These are phyloP conservation scores for Cydia amplana DNA, from an alignment of 1,140 invertebrate genomes.

Conservation along the genomic window DNA sequence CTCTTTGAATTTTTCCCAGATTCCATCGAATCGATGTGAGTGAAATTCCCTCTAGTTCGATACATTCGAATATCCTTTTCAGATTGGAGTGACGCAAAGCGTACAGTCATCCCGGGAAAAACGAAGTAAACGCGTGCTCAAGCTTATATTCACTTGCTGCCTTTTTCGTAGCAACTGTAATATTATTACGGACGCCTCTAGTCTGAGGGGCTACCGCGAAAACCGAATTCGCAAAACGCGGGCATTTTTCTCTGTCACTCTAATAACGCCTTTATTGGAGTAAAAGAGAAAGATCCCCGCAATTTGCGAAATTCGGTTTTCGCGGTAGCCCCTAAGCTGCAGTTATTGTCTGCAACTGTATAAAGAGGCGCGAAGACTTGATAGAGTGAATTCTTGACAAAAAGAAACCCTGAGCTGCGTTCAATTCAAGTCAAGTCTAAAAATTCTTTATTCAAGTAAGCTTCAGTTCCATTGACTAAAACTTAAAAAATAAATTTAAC, in stretches of 20 bases:
- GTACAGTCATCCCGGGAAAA: slow-evolving; percentile 35
- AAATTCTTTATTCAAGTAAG: no score
- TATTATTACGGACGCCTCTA: slow-evolving; percentile 64
- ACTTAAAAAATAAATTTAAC: no score
- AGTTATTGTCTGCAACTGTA: slow-evolving; percentile 52
- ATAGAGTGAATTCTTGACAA: neutral
- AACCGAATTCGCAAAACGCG: no score
- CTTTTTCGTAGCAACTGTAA: neutral
- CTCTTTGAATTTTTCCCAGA: slow-evolving; percentile 48
- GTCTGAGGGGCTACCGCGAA: no score
- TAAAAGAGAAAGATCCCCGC: no score
- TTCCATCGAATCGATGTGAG: slow-evolving; percentile 53
- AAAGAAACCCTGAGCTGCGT: neutral
- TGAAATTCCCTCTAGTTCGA: slow-evolving; percentile 62
- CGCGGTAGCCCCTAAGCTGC: no score
- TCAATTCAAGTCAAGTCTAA: neutral
- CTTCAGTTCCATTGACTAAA: no score
- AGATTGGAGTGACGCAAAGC: slow-evolving; percentile 71
- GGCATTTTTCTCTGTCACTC: no score
- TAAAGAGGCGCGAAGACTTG: neutral
- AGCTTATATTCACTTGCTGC: neutral
- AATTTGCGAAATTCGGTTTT: no score
- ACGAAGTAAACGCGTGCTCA: neutral
- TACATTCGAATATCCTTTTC: slow-evolving; percentile 72
- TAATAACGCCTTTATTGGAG: no score